A percentile compares a stretch with the other conserved stretches of the same genome.
phyloP scores from a whole-genome alignment of 30 jellyfish, hydroid and myxozoan genomes.

The Hydractinia echinata region DNA sequence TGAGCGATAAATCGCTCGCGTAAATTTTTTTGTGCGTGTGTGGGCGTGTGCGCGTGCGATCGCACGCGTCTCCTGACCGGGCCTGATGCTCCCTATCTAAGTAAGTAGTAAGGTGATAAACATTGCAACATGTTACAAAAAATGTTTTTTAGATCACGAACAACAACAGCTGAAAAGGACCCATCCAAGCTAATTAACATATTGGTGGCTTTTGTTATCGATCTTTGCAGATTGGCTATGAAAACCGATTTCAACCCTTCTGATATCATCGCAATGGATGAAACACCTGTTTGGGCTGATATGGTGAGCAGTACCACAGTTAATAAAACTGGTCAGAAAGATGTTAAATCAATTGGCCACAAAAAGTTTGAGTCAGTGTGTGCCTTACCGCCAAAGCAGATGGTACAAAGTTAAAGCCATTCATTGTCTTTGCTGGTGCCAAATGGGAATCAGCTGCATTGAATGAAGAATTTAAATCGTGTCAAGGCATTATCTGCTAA shows the following conservation, averaged over 20 bases:
- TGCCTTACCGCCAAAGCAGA: background rate
- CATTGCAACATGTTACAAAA: background rate
- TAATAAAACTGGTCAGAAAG: slow-evolving; percentile 18
- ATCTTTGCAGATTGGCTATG: background rate
- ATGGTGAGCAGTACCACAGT: slow-evolving; percentile 25
- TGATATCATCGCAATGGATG: background rate
- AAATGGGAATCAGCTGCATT: slow-evolving; percentile 25
- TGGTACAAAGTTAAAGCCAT: slow-evolving; percentile 10
- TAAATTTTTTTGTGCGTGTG: too few species aligned
- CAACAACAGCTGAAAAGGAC: too few species aligned
- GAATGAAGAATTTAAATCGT: slow-evolving; percentile 6
- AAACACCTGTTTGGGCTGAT: slow-evolving; percentile 27
- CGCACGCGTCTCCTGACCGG: too few species aligned
- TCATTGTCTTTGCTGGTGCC: slow-evolving; percentile 28
- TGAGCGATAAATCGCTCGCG: too few species aligned
- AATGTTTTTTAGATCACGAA: too few species aligned
- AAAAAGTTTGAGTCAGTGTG: background rate
- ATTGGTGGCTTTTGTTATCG: background rate
- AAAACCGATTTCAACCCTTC: slow-evolving; percentile 5
- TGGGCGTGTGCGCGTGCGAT: too few species aligned
- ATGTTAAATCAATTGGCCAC: background rate
- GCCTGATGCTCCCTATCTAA: too few species aligned
- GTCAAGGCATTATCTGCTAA: slow-evolving; percentile 6
- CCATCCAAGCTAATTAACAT: too few species aligned
- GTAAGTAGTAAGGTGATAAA: background rate